Conservation (phyloP, 2,113 vertebrate species). For the Elephas maximus region DNA sequence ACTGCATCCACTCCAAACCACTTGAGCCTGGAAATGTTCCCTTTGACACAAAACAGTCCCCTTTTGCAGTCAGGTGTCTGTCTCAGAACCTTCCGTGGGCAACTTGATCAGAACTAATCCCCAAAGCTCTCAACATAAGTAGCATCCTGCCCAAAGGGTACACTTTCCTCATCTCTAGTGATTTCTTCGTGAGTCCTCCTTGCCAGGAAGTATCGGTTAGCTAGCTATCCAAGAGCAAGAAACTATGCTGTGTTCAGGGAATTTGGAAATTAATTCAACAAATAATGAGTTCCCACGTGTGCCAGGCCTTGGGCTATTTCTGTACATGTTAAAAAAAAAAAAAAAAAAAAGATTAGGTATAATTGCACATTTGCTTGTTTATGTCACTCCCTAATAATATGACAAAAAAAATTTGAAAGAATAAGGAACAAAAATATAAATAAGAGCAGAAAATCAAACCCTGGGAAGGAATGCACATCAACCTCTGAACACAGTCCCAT, state of each 20-base stretch:
- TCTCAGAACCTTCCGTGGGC: not conserved
- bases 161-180: not conserved
- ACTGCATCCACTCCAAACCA: not conserved
- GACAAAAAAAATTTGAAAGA: not conserved
- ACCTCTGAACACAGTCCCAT: too few relatives aligned
- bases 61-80: not conserved
- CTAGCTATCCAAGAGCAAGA: not conserved
- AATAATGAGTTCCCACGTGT: not conserved
- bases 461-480: not conserved
- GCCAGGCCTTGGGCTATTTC: not conserved
- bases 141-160: not conserved
- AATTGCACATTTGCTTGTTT: not conserved
- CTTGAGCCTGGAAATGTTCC: not conserved
- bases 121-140: not conserved
- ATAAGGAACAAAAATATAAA: not conserved
- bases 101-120: not conserved
- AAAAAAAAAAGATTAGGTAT: not conserved
- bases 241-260: not conserved
- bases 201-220: not conserved
- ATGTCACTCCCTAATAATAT: not conserved
- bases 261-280: conserved; percentile 26
- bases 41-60: not conserved
- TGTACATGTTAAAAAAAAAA: not conserved
- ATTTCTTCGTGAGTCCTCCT: not conserved
- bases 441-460: not conserved